phyloP scores from a whole-genome alignment of 2,113 vertebrate genomes.

The Pangasianodon gigas region DNA sequence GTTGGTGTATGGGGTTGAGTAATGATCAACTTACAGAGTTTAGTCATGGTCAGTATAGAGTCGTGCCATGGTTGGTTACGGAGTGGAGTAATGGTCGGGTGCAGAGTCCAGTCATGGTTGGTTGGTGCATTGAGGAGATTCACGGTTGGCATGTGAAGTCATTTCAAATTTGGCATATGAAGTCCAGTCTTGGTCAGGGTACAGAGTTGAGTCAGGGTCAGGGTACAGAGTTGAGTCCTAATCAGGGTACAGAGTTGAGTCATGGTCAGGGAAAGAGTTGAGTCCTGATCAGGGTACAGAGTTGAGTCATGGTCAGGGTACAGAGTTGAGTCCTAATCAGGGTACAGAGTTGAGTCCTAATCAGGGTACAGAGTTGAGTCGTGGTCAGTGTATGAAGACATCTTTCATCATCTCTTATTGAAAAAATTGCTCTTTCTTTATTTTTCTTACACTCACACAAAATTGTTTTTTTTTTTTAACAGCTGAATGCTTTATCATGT shows the following conservation, averaged over 20 bases:
- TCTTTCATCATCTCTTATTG: neutral
- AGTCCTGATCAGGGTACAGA: neutral
- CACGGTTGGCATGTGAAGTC: no score
- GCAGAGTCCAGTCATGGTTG: neutral
- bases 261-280: neutral
- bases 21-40: neutral
- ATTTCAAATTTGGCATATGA: no score
- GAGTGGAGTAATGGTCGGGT: neutral
- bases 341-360: neutral
- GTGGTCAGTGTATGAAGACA: neutral
- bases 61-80: neutral
- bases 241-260: neutral
- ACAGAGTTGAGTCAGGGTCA: neutral
- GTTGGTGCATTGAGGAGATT: no score
- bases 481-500: neutral
- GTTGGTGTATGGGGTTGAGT: neutral
- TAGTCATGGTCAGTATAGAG: neutral
- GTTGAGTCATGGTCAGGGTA: neutral
- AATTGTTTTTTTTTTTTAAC: neutral
- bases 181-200: neutral
- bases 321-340: neutral
- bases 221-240: neutral
- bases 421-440: neutral
- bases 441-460: neutral
- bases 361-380: neutral